Conservation (phyloP, 2,888 invertebrate genomes). For the Drosophila algonquin region DNA sequence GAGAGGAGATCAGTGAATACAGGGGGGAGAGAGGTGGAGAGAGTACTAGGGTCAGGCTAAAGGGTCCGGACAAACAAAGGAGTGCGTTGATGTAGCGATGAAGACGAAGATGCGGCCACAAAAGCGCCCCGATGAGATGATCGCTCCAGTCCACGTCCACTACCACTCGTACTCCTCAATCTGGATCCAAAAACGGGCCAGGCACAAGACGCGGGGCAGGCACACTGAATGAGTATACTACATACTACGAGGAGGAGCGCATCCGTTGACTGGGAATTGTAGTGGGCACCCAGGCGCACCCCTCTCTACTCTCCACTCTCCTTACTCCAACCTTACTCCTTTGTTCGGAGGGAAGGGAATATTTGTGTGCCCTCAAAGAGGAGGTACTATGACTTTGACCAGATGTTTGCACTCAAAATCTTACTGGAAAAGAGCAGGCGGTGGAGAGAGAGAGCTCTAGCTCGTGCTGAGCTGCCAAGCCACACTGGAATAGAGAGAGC, state of each 20-base stretch:
- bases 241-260: slow-evolving; percentile 43
- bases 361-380: neutral
- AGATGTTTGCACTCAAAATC: neutral
- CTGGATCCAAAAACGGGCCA: slow-evolving; percentile 1
- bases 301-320: slow-evolving; percentile 1
- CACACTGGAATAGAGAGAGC: neutral
- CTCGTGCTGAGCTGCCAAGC: too few relatives aligned
- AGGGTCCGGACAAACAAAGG: slow-evolving; percentile 71
- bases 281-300: slow-evolving; percentile 71
- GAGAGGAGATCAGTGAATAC: slow-evolving; percentile 7
- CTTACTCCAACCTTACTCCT: slow-evolving; percentile 16
- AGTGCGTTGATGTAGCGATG: slow-evolving; percentile 73
- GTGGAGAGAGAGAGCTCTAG: too few relatives aligned
- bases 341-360: slow-evolving; percentile 16
- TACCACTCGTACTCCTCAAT: slow-evolving; percentile 44
- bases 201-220: neutral
- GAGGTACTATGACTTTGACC: neutral
- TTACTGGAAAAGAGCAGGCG: neutral
- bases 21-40: neutral
- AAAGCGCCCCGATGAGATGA: slow-evolving; percentile 75
- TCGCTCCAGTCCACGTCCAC: slow-evolving; percentile 64
- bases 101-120: slow-evolving; percentile 56
- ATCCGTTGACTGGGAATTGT: slow-evolving; percentile 67
- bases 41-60: slow-evolving; percentile 43
- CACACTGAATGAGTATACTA: slow-evolving; percentile 44